Evolutionary conservation across 2,888 invertebrate species (phyloP).

Genomic region (Agrenia bidenticulata): DNA sequence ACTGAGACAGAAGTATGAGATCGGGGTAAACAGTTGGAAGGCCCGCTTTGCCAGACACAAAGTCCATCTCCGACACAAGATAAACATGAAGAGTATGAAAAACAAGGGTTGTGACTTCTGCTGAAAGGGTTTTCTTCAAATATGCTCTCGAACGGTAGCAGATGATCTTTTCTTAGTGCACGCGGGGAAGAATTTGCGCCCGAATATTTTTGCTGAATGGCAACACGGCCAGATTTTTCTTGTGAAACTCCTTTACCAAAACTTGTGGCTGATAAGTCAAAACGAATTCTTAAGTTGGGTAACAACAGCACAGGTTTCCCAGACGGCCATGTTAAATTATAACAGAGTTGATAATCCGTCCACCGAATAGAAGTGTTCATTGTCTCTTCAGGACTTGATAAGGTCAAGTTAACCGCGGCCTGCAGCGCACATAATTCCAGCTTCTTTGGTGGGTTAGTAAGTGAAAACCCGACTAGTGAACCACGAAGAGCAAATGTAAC

Average conservation of each 20-base stretch:
- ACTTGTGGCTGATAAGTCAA: conserved; percentile 42
- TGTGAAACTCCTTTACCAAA: conserved; percentile 27
- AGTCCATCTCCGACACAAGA: conserved; percentile 45
- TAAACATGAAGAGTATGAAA: conserved; percentile 34
- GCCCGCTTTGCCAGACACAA: conserved; percentile 43
- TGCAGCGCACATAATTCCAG: conserved; percentile 50
- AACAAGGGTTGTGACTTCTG: background rate
- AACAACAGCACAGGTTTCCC: conserved; percentile 58
- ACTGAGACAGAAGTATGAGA: conserved; percentile 1
- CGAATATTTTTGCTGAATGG: conserved; percentile 31
- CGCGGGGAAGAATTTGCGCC: background rate
- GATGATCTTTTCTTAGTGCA: conserved; percentile 42
- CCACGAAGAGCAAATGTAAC: conserved; percentile 43
- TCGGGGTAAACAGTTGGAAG: conserved; percentile 23
- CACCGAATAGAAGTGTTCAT: conserved; percentile 30
- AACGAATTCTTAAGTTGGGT: conserved; percentile 60
- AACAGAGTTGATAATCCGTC: conserved; percentile 45
- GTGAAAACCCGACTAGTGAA: conserved; percentile 27
- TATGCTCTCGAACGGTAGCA: conserved; percentile 31
- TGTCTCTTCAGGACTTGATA: conserved; percentile 40
- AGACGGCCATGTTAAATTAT: conserved; percentile 62
- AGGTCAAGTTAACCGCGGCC: conserved; percentile 42
- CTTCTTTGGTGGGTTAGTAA: conserved; percentile 30
- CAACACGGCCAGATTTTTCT: conserved; percentile 43
- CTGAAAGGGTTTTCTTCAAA: background rate